These are phyloP conservation scores for Tubiluchus corallicola DNA, from an alignment of 2,888 invertebrate genomes.

Conservation along the genomic window DNA sequence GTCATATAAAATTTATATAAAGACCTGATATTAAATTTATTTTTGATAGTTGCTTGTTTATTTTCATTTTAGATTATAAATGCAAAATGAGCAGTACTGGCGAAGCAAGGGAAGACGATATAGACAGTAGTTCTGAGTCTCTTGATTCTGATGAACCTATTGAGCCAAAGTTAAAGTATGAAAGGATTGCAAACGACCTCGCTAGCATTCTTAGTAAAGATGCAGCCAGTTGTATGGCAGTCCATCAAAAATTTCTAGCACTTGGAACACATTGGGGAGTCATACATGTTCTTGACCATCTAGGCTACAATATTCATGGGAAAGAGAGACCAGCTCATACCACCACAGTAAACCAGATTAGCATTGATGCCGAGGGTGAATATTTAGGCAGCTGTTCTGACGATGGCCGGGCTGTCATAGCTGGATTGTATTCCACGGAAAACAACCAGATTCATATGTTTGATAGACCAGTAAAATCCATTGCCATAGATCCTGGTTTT, in stretches of 20 bases:
- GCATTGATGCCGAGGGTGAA: slow-evolving; percentile 82
- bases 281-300: slow-evolving; percentile 73
- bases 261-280: slow-evolving; percentile 80
- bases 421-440: slow-evolving; percentile 65
- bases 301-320: slow-evolving; percentile 57
- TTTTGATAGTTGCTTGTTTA: too few relatives aligned
- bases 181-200: slow-evolving; percentile 68
- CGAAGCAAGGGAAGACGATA: slow-evolving; percentile 1
- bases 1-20: too few relatives aligned
- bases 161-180: slow-evolving; percentile 70
- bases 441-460: slow-evolving; percentile 53
- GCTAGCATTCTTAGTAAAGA: slow-evolving; percentile 61
- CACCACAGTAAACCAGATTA: slow-evolving; percentile 81
- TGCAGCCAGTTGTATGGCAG: slow-evolving; percentile 75
- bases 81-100: too few relatives aligned
- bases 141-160: too few relatives aligned
- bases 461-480: slow-evolving; percentile 61
- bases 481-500: slow-evolving; percentile 67
- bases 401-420: slow-evolving; percentile 46
- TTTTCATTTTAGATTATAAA: too few relatives aligned
- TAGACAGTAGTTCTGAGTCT: slow-evolving; percentile 8
- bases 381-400: slow-evolving; percentile 49
- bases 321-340: slow-evolving; percentile 58
- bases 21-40: too few relatives aligned
- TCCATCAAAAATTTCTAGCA: slow-evolving; percentile 83